A percentile compares a stretch with the other conserved stretches of the same genome.
phyloP scores from a whole-genome alignment of 2,113 vertebrate species.

The Sorex araneus region DNA sequence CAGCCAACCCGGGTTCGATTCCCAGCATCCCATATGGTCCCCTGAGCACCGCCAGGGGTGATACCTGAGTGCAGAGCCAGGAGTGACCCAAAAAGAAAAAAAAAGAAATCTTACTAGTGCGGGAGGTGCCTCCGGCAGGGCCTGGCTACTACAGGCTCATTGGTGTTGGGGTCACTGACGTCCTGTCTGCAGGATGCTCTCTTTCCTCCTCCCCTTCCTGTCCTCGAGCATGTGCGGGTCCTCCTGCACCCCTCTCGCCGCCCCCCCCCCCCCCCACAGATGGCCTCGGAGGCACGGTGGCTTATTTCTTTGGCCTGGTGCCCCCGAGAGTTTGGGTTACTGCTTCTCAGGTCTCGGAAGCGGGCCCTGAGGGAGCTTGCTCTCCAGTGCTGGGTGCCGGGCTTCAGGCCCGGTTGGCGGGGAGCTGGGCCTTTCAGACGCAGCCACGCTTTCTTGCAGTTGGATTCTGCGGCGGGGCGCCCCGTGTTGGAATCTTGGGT shows the following conservation, averaged over 20 bases:
- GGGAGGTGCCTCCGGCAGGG: too few relatives aligned
- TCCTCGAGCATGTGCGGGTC: background rate
- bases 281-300: background rate
- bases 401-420: background rate
- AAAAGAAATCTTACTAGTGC: background rate
- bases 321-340: background rate
- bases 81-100: too few relatives aligned
- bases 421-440: background rate
- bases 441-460: background rate
- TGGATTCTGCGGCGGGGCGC: background rate
- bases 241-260: background rate
- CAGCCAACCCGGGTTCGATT: too few relatives aligned
- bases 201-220: background rate
- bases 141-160: too few relatives aligned
- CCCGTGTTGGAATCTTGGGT: background rate
- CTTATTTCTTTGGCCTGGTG: slow-evolving; percentile 54
- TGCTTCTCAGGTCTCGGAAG: slow-evolving; percentile 49
- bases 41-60: too few relatives aligned
- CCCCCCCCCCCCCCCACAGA: background rate
- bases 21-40: too few relatives aligned
- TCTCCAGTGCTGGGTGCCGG: background rate
- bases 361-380: background rate
- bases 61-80: too few relatives aligned
- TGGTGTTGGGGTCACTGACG: too few relatives aligned
- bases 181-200: background rate